These are phyloP conservation scores for Macquaria ambigua DNA, from an alignment of 2,113 vertebrate genomes.

Conservation along the genomic window DNA sequence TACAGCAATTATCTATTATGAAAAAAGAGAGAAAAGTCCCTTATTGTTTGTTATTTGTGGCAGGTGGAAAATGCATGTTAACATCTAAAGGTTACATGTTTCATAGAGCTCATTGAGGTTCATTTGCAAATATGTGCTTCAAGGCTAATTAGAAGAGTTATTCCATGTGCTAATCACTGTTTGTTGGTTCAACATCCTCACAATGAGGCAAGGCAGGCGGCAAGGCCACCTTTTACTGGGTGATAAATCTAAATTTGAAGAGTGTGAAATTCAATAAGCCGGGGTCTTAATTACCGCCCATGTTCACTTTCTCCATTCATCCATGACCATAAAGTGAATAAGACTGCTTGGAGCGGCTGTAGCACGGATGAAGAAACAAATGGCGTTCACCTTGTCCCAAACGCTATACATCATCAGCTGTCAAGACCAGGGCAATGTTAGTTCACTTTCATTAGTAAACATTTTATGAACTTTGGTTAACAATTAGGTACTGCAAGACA, in stretches of 20 bases:
- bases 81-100: slow-evolving; percentile 2
- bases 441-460: slow-evolving; percentile 44
- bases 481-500: slow-evolving; percentile 19
- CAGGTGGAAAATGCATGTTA: slow-evolving; percentile 31
- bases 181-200: slow-evolving; percentile 72
- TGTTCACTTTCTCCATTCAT: slow-evolving; percentile 68
- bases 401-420: slow-evolving; percentile 68
- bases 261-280: slow-evolving; percentile 79
- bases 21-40: slow-evolving; percentile 21
- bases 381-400: slow-evolving; percentile 67
- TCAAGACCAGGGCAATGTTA: slow-evolving; percentile 35
- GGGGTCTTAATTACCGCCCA: slow-evolving; percentile 74
- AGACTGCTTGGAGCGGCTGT: slow-evolving; percentile 41
- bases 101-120: slow-evolving; percentile 1
- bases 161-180: slow-evolving; percentile 70
- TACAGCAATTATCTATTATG: slow-evolving; percentile 60
- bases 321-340: slow-evolving; percentile 71
- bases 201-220: slow-evolving; percentile 64
- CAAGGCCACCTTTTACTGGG: slow-evolving; percentile 72
- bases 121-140: slow-evolving; percentile 57
- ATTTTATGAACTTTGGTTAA: slow-evolving; percentile 49
- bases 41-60: slow-evolving; percentile 24
- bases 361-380: slow-evolving; percentile 58
- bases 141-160: slow-evolving; percentile 73
- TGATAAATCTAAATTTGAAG: slow-evolving; percentile 83